Evolutionary conservation across 1,140 invertebrate genomes (phyloP).

Genomic region (Drosophila sturtevanti): DNA sequence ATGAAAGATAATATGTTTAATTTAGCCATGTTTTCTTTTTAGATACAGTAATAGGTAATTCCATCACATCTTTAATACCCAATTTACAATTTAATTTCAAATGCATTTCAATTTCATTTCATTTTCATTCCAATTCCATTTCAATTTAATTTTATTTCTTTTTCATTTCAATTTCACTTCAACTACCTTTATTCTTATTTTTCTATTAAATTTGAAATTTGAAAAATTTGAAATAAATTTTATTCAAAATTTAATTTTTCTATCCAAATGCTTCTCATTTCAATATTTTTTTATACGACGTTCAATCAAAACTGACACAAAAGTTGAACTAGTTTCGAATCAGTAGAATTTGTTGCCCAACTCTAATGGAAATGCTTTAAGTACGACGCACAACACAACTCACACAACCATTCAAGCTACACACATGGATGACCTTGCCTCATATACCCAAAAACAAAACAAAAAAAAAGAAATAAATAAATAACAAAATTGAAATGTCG

Average conservation of each 20-base stretch:
- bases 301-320: too few relatives aligned
- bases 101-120: too few relatives aligned
- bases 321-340: not conserved
- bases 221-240: too few relatives aligned
- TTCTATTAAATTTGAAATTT: too few relatives aligned
- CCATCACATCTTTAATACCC: not conserved
- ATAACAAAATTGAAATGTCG: constrained; percentile 27
- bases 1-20: not conserved
- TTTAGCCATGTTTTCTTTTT: not conserved
- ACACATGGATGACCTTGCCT: not conserved
- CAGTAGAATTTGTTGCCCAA: not conserved
- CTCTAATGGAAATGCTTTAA: not conserved
- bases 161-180: too few relatives aligned
- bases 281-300: too few relatives aligned
- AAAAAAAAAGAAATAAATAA: constrained; percentile 4
- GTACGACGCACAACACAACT: not conserved
- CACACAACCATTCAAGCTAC: constrained; percentile 2
- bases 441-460: constrained; percentile 16
- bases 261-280: too few relatives aligned
- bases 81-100: too few relatives aligned
- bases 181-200: too few relatives aligned
- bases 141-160: too few relatives aligned
- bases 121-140: too few relatives aligned
- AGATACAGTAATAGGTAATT: not conserved
- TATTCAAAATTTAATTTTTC: too few relatives aligned